These are phyloP conservation scores for Cryptomyrus ogoouensis DNA, from an alignment of 2,113 vertebrate species.

Conservation along the genomic window DNA sequence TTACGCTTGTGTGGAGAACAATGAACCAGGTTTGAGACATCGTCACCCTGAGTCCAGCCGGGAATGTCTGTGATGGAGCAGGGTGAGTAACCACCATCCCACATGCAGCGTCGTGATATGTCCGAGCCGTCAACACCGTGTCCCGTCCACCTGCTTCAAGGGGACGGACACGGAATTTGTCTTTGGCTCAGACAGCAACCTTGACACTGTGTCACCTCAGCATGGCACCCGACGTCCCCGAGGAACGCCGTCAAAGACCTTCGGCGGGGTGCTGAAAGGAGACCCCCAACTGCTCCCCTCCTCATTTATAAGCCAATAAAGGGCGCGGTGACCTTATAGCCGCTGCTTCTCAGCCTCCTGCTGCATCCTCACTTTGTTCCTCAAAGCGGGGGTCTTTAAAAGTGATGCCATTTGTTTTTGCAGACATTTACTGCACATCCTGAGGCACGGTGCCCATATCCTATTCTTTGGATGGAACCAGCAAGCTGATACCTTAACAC, in stretches of 20 bases:
- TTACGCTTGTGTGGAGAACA: too few species aligned
- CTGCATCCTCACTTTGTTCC: background rate
- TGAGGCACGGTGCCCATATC: background rate
- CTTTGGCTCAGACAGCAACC: background rate
- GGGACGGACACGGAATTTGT: background rate
- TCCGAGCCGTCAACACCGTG: background rate
- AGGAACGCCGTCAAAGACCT: background rate
- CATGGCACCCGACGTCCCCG: constrained; percentile 12
- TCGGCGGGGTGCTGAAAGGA: constrained; percentile 18
- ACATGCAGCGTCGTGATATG: background rate
- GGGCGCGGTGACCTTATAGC: constrained; percentile 7
- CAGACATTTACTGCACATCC: background rate
- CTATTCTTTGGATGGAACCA: background rate
- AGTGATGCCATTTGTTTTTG: background rate
- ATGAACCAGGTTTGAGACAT: background rate
- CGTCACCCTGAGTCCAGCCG: background rate
- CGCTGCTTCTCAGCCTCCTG: constrained; percentile 16
- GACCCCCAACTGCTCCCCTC: constrained; percentile 10
- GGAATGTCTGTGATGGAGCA: background rate
- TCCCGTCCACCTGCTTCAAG: background rate
- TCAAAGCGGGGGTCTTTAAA: background rate
- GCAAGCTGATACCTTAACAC: background rate
- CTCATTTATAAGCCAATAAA: rapidly evolving
- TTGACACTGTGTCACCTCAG: background rate
- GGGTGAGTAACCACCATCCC: constrained; percentile 13